These are phyloP conservation scores for Sesia apiformis DNA, from an alignment of 2,888 invertebrate species.

Conservation along the genomic window DNA sequence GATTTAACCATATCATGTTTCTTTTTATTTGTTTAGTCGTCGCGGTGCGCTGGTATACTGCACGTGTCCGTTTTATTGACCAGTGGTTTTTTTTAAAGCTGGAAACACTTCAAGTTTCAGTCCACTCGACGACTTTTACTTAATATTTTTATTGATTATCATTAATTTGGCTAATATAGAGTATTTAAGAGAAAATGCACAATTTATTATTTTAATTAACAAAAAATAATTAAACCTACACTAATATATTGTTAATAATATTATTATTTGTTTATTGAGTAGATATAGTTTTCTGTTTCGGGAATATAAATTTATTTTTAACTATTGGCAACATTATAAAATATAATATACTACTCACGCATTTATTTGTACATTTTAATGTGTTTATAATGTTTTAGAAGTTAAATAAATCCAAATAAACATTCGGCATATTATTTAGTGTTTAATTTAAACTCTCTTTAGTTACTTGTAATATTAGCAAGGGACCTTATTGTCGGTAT, in stretches of 20 bases:
- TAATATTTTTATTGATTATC: slow-evolving; percentile 13
- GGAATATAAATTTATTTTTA: slow-evolving; percentile 41
- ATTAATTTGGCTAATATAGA: slow-evolving; percentile 68
- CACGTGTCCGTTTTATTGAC: slow-evolving; percentile 6
- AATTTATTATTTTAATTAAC: slow-evolving; percentile 60
- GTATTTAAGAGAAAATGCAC: slow-evolving; percentile 59
- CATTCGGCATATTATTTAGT: slow-evolving; percentile 62
- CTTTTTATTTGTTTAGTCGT: slow-evolving; percentile 21
- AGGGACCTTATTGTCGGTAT: too few species aligned
- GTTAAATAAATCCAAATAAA: slow-evolving; percentile 69
- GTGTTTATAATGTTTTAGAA: slow-evolving; percentile 69
- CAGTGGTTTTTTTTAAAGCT: slow-evolving; percentile 23
- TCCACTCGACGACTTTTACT: neutral
- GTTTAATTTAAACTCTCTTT: slow-evolving; percentile 14
- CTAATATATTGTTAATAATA: slow-evolving; percentile 73
- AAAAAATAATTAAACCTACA: slow-evolving; percentile 44
- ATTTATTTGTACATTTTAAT: slow-evolving; percentile 71
- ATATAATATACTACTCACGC: slow-evolving; percentile 46
- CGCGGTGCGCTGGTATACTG: slow-evolving; percentile 14
- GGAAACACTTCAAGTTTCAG: slow-evolving; percentile 30
- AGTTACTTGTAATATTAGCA: too few species aligned
- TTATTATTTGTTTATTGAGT: slow-evolving; percentile 60
- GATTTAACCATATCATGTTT: slow-evolving; percentile 61
- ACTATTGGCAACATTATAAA: slow-evolving; percentile 12
- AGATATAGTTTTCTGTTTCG: slow-evolving; percentile 37